These are phyloP conservation scores for Hemiscyllium ocellatum DNA, from an alignment of 2,113 vertebrate genomes.

Conservation along the genomic window DNA sequence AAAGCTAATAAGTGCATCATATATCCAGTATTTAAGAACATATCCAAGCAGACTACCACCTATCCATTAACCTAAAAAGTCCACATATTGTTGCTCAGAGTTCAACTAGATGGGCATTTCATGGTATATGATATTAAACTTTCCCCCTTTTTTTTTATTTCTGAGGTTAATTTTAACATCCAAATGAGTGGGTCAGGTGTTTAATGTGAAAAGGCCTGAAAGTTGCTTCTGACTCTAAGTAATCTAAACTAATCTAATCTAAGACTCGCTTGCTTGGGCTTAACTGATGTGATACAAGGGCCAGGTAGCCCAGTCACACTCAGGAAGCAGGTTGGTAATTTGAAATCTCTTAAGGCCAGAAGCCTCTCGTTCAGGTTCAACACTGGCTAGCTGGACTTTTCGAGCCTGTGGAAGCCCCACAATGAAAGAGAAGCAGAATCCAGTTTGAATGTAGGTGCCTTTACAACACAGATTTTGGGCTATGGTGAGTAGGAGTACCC, in stretches of 20 bases:
- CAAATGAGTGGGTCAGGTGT: not conserved
- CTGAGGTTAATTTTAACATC: not conserved
- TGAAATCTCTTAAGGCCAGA: not conserved
- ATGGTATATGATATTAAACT: not conserved
- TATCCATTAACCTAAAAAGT: not conserved
- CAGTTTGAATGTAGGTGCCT: not conserved
- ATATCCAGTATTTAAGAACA: not conserved
- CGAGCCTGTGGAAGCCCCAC: not conserved
- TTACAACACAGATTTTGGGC: not conserved
- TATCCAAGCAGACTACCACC: not conserved
- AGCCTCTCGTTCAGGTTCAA: no score
- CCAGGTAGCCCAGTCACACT: not conserved
- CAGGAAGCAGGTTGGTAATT: not conserved
- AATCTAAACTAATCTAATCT: no score
- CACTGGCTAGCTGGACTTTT: not conserved
- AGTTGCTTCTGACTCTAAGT: not conserved
- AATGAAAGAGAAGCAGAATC: not conserved
- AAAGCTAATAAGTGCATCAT: not conserved
- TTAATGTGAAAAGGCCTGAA: not conserved
- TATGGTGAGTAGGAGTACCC: not conserved
- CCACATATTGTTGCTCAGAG: not conserved
- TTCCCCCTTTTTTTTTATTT: not conserved
- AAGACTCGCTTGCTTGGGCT: not conserved
- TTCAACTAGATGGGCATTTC: not conserved
- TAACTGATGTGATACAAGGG: no score